Percentiles rank a stretch among this genome's conserved stretches.
Evolutionary conservation across 2,797 vertebrate species (phyloP).

Genomic region (Gymnopithys bicolor): DNA sequence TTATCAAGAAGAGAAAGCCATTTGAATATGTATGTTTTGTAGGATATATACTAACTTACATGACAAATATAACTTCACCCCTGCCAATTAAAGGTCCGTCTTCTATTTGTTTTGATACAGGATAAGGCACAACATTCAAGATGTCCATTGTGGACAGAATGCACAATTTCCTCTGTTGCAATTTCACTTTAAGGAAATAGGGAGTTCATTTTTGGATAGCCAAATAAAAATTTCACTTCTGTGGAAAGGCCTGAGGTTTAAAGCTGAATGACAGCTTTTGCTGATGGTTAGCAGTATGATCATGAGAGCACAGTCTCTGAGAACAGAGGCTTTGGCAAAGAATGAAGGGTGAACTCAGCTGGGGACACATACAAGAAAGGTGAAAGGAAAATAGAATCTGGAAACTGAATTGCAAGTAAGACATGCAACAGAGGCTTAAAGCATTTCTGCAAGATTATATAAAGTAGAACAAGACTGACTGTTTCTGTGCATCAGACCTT

Average conservation of each 20-base stretch:
- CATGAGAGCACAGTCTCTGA: neutral
- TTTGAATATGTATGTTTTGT: rapidly evolving
- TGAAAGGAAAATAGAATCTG: neutral
- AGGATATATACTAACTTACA: neutral
- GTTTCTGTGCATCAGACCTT: neutral
- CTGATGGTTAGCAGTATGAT: neutral
- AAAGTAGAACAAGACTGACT: neutral
- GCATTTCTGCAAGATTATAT: neutral
- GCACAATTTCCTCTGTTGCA: neutral
- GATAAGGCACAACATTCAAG: neutral
- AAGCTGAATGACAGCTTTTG: slow-evolving; percentile 6
- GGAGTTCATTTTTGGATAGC: neutral
- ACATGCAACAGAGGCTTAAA: neutral
- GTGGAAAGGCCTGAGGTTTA: neutral
- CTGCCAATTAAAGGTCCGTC: neutral
- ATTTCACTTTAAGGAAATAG: slow-evolving; percentile 34
- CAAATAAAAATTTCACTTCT: neutral
- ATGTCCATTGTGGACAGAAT: neutral
- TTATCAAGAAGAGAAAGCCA: neutral
- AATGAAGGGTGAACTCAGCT: slow-evolving; percentile 15
- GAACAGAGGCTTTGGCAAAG: slow-evolving; percentile 18
- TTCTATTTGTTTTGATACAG: slow-evolving; percentile 24
- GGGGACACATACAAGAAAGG: neutral
- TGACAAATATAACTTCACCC: neutral
- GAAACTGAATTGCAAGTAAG: neutral